These are phyloP conservation scores for Alca torda DNA, from an alignment of 2,797 vertebrate genomes.

Conservation along the genomic window DNA sequence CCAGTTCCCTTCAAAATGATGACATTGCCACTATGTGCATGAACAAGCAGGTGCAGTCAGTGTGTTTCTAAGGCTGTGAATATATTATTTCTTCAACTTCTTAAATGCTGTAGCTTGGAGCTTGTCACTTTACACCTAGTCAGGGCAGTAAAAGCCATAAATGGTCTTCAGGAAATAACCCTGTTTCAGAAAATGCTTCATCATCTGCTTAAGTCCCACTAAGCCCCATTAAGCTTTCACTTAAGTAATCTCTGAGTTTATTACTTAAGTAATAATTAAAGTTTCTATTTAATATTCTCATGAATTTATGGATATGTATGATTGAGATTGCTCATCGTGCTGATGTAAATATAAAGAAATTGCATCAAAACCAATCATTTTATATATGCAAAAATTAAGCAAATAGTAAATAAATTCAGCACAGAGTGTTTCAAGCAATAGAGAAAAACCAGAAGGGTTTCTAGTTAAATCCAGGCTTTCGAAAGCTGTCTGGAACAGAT, in stretches of 20 bases:
- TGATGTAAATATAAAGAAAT: background rate
- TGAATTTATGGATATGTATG: constrained; percentile 8
- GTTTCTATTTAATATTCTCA: background rate
- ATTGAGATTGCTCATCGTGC: background rate
- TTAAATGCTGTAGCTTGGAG: constrained; percentile 37
- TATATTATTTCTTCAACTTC: constrained; percentile 60
- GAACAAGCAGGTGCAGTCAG: constrained; percentile 31
- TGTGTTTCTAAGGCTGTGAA: constrained; percentile 32
- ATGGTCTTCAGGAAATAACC: background rate
- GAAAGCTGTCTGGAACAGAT: background rate
- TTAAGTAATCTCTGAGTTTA: constrained; percentile 27
- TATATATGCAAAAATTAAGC: background rate
- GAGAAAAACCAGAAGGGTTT: background rate
- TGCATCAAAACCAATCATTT: background rate
- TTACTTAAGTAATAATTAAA: constrained; percentile 26
- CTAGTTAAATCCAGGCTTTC: background rate
- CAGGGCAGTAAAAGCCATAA: constrained; percentile 59
- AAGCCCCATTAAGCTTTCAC: constrained; percentile 15
- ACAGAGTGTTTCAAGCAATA: background rate
- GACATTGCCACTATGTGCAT: background rate
- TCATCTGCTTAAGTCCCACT: background rate
- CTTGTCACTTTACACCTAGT: constrained; percentile 63
- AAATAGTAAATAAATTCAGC: background rate
- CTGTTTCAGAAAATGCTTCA: constrained; percentile 13
- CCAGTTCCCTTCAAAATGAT: constrained; percentile 39